Evolutionary conservation across 2,113 vertebrate species (phyloP).

Genomic region (Tyto alba): DNA sequence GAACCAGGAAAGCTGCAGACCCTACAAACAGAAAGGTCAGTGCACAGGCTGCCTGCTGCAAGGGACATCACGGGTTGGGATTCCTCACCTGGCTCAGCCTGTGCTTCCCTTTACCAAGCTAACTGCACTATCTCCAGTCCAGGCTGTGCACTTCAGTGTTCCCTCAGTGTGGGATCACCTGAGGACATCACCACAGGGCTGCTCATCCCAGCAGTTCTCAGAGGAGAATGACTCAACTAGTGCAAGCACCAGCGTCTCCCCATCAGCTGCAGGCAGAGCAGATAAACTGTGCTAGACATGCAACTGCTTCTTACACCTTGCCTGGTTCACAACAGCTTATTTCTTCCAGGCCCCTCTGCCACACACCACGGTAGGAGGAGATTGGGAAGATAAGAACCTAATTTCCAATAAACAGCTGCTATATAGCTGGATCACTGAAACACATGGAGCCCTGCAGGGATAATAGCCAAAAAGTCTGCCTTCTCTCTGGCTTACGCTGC

Average conservation of each 20-base stretch:
- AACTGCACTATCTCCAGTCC: not conserved
- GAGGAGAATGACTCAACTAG: not conserved
- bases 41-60: not conserved
- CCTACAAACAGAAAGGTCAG: not conserved
- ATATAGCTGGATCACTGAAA: accelerated
- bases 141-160: not conserved
- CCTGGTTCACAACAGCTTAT: not conserved
- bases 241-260: not conserved
- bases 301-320: not conserved
- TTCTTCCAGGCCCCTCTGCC: not conserved
- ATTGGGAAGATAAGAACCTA: not conserved
- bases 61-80: not conserved
- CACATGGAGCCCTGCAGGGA: not conserved
- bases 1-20: not conserved
- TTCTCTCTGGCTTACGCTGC: not conserved
- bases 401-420: not conserved
- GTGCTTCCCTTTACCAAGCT: not conserved
- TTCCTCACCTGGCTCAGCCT: not conserved
- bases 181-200: not conserved
- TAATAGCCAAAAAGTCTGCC: not conserved
- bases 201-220: not conserved
- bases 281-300: not conserved
- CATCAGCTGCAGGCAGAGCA: not conserved
- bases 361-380: accelerated
- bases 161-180: not conserved